Base-by-base conservation (phyloP, 92 coral and sea anemone species). In the Epizoanthus scotinus region DNA sequence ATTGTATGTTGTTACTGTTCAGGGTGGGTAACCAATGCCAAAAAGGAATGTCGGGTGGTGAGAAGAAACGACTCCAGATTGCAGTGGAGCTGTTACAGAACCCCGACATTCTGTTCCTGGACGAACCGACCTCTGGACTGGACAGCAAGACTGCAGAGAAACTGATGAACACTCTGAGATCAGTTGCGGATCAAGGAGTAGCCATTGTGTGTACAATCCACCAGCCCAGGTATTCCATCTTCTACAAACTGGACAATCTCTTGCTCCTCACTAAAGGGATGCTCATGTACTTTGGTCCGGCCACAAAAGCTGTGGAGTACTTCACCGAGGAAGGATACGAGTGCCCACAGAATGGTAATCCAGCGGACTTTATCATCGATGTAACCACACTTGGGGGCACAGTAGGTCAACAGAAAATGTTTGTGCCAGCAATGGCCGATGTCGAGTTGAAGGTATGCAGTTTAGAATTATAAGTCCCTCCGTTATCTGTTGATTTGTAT, bases 211-310 rank as follows among this genome's bases (percentile, higher is more conserved):
- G 67, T 19, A 62, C 67, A 62, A 62, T 62, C 19, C 67, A 62
- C 34, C 67, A 62, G 17, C 67, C 67, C 13, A 62, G 67, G 14
- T 62, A 62, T 9, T 62, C 67, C n/a, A 62, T 62, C 38, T 62
- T 62, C 67, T 26, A 62, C 38, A 62, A 26, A 26, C 67, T 62
- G 67, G 67, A 62, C 34, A 62, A 62, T 9, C 40, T 62, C 2
- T 62, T 62, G 38, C 67, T 63, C n/a, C 42, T 63, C 40, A 63
- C 69, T n/a, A 63, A 63, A 27, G 69, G 69, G 1, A 28, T 63
- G 69, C 44, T 14, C n/a, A 63, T 63, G 69, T 63, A 63, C 42
- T 62, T 63, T 63, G 69, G 69, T 14, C 69, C 69, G 69, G 69
- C 69, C 9, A 63, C 42, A 21, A 27, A 63, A 63, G 69, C 69